Base-by-base conservation (phyloP, 2,113 vertebrate species). In the Nyctibius bracteatus region DNA sequence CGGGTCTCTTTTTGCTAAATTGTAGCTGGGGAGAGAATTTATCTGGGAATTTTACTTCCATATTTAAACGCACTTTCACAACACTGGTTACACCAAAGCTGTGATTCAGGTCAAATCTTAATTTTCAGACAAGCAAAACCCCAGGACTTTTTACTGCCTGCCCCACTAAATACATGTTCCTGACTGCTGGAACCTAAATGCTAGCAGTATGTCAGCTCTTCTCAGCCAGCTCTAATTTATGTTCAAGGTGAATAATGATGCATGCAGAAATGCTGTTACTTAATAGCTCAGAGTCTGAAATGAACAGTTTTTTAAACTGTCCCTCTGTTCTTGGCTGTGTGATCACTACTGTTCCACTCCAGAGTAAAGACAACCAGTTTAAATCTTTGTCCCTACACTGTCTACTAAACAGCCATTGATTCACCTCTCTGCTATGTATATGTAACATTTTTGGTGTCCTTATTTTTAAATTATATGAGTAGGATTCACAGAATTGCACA, bases 101-200 rank as follows among this genome's bases (percentile, higher is more conserved):
- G 37, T 72, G 54, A 82, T 65, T 66, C 12, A 62, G 23, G 51
- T 86, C 23, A 43, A 7, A 9, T 21, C 66, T 51, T 79, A 85
- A 72, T 81, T 86, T 92, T 74, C 58, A 77, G 62, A 5, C 22
- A 57, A 63, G 49, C 19, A 65, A 52, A 85, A 65, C 9, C 41
- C 28, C 15, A 5, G 39, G 41, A 80, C 44, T 37, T 54, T 58
- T 91, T 89, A 10, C 33, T 73, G 4, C 0, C 1, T 88, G 15
- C 25, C 27, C 27, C 30, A 10, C 30, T 47, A 46, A 37, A 16
- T 54, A 24, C n/a, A 4, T 1, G 1, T 1, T 0, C 15, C 27
- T 61, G 62, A 22, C 54, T 66, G 46, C n/a, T 65, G 61, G 37
- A 77, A 51, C 18, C 47, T 33, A 51, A 87, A 51, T 39, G 51